A percentile compares a stretch with the other conserved stretches of the same genome.
phyloP scores from a whole-genome alignment of 2,888 invertebrate genomes.

The Cheilosia scutellata region DNA sequence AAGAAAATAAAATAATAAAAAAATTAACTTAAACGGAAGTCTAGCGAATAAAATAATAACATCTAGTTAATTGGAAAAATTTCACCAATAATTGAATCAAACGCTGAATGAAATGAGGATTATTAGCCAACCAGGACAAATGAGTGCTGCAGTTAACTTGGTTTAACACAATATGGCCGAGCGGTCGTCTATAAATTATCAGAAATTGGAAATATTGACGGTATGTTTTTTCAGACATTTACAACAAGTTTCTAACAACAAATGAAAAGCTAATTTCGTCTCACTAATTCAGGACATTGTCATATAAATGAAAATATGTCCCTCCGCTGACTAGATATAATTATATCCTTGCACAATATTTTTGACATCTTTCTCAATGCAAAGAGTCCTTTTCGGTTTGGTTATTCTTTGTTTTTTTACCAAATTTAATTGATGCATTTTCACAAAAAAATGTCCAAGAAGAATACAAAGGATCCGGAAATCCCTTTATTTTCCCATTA shows the following conservation, averaged over 20 bases:
- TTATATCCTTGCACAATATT: background rate
- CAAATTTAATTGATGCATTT: slow-evolving; percentile 44
- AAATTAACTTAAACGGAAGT: background rate
- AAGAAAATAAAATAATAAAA: slow-evolving; percentile 27
- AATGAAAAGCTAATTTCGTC: background rate
- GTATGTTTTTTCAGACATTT: slow-evolving; percentile 79
- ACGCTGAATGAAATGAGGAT: slow-evolving; percentile 82
- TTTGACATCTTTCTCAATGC: background rate
- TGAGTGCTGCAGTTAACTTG: slow-evolving; percentile 84
- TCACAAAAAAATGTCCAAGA: background rate
- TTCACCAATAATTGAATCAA: slow-evolving; percentile 58
- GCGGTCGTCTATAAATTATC: slow-evolving; percentile 84
- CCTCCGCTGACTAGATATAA: background rate
- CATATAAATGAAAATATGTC: background rate
- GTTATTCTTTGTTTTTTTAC: background rate
- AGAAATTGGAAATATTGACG: slow-evolving; percentile 85
- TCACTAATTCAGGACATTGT: slow-evolving; percentile 2
- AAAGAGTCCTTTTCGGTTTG: slow-evolving; percentile 17
- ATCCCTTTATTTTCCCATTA: slow-evolving; percentile 55
- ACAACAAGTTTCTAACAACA: background rate
- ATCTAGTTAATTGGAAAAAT: background rate
- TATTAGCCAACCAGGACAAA: slow-evolving; percentile 83
- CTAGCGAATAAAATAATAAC: slow-evolving; percentile 7
- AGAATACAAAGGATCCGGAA: slow-evolving; percentile 46
- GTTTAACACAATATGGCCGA: slow-evolving; percentile 85